Percentiles rank a stretch among this genome's conserved stretches.
Evolutionary conservation across 2,888 invertebrate genomes (phyloP).

Genomic region (Teinopalpus imperialis): DNA sequence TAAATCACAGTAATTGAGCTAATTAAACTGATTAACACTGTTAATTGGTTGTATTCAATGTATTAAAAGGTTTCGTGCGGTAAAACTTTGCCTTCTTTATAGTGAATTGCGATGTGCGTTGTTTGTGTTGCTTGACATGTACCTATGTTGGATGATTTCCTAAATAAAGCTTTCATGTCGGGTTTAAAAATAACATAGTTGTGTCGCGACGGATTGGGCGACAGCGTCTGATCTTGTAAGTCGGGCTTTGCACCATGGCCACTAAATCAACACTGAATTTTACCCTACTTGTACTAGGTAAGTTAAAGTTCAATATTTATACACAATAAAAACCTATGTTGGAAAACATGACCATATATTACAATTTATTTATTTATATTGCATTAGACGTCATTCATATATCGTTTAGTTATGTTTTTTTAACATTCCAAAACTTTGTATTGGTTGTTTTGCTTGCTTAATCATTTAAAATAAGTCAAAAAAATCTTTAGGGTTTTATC

Average conservation of each 20-base stretch:
- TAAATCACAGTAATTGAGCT: conserved; percentile 36
- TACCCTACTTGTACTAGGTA: conserved; percentile 53
- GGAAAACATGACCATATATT: not conserved
- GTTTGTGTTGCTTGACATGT: conserved; percentile 60
- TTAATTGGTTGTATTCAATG: conserved; percentile 16
- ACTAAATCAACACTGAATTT: conserved; percentile 42
- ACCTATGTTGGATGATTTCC: conserved; percentile 65
- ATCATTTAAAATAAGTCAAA: no score
- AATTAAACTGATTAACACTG: conserved; percentile 29
- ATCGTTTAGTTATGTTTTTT: conserved; percentile 9
- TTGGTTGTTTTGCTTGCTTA: conserved; percentile 13
- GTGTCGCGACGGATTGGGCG: conserved; percentile 59
- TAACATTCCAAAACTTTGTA: conserved; percentile 8
- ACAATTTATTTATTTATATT: conserved; percentile 20
- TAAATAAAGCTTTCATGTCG: conserved; percentile 77
- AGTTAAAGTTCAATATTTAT: conserved; percentile 35
- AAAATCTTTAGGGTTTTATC: no score
- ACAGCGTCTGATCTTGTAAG: conserved; percentile 50
- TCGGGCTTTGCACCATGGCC: conserved; percentile 52
- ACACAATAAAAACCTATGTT: conserved; percentile 8
- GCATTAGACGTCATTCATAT: conserved; percentile 5
- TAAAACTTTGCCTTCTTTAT: conserved; percentile 10
- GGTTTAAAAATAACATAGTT: conserved; percentile 77
- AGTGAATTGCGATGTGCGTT: conserved; percentile 58
- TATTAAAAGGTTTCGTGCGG: conserved; percentile 9